Base-by-base conservation (phyloP, 2,797 vertebrate genomes). In the Aldrovandia affinis region DNA sequence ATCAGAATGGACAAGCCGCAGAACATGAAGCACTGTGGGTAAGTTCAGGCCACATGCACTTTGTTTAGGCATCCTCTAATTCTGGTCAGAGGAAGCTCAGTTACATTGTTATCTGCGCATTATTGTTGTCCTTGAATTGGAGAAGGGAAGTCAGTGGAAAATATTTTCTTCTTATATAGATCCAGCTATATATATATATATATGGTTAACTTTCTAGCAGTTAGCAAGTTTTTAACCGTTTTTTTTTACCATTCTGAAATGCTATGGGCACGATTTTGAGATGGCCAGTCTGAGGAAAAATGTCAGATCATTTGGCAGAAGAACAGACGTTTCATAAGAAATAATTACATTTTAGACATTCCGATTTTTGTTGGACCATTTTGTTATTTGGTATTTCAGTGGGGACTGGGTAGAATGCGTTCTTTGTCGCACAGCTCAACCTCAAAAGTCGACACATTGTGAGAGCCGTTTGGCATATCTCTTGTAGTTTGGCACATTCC, bases 11-110 rank as follows among this genome's bases (percentile, higher is more conserved):
- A 99, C 94, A 99, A 99, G 89, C 98, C 98, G 82, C 98, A 99
- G 92, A 99, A 99, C 93, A 99, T 99, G 98, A 99, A 99, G 88
- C 98, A 99, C 94, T 99, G 97, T 93, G 98, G 98, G 98, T 99
- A 96, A 97, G 95, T 81, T 0, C 18, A 2, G 61, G 14, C 42
- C 20, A 36, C 57, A 20, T 54, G 9, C 14, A 22, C 8, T 33
- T 44, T 61, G 7, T 14, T 20, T 4, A 68, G 12, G 33, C 3
- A 30, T 36, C 30, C 18, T 36, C 30, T 20, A 15, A n/a, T n/a
- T 22, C 25, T 9, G 39, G 42, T n/a, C 3, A 47, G 42, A 47
- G 20, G 73, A 47, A 47, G 33, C 68, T 77, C 42, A 1, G 39
- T 47, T n/a, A 47, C 22, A n/a, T 14, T 70, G 33, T 15, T 8